Evolutionary conservation across 2,113 vertebrate species (phyloP).

Genomic region (Lethenteron reissneri): DNA sequence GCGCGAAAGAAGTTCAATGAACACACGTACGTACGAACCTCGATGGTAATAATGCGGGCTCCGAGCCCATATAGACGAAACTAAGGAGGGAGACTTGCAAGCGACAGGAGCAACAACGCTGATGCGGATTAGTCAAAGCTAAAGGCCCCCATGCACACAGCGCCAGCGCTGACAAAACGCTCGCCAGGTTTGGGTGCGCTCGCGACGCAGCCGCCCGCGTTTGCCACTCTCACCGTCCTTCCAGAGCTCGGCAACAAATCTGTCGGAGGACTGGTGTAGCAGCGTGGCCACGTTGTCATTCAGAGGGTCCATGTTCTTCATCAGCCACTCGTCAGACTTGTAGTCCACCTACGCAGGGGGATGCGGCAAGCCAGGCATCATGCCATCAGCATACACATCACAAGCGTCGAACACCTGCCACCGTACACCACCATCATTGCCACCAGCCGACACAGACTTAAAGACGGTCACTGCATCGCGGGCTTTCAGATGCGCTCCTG

Average conservation of each 20-base stretch:
- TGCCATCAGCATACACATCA: too few species aligned
- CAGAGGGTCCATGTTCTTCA: slow-evolving; percentile 99
- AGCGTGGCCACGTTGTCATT: slow-evolving; percentile 92
- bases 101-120: neutral
- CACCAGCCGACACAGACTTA: too few species aligned
- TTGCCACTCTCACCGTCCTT: slow-evolving; percentile 53
- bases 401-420: too few species aligned
- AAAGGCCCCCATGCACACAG: neutral
- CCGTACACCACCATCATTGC: too few species aligned
- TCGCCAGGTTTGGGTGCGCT: neutral
- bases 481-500: too few species aligned
- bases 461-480: too few species aligned
- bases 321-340: slow-evolving; percentile 92
- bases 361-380: too few species aligned
- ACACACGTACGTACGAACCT: too few species aligned
- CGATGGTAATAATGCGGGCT: too few species aligned
- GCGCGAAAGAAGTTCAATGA: too few species aligned
- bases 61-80: neutral
- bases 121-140: neutral
- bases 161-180: neutral
- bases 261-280: slow-evolving; percentile 81
- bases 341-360: slow-evolving; percentile 53
- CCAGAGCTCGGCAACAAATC: slow-evolving; percentile 87
- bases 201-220: too few species aligned
- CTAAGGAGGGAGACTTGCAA: neutral